Evolutionary conservation across 2,888 invertebrate genomes (phyloP).

Genomic region (Stenichneumon culpator): DNA sequence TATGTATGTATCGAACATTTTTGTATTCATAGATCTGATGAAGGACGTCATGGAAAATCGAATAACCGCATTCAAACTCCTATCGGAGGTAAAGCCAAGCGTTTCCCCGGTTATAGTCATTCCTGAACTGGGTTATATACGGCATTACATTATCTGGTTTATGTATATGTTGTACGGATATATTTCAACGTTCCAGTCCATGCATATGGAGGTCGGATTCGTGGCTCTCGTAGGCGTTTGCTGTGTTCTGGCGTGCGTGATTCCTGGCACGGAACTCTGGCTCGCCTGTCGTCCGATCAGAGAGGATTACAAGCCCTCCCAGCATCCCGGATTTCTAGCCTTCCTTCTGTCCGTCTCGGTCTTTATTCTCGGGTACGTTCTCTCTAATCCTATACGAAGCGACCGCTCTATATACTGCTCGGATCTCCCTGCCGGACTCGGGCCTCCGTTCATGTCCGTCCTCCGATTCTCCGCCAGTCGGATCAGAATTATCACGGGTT

Average conservation of each 20-base stretch:
- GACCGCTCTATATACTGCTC: constrained; percentile 20
- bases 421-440: constrained; percentile 15
- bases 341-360: constrained; percentile 81
- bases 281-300: constrained; percentile 84
- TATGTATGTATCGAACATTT: constrained; percentile 1
- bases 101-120: constrained; percentile 24
- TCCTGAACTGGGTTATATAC: constrained; percentile 56
- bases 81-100: constrained; percentile 79
- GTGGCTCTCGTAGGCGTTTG: constrained; percentile 88
- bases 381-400: constrained; percentile 52
- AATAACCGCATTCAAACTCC: constrained; percentile 80
- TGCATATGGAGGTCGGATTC: constrained; percentile 90
- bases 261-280: constrained; percentile 88
- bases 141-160: constrained; percentile 39
- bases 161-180: constrained; percentile 41
- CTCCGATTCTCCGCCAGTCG: not conserved
- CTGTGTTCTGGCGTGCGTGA: constrained; percentile 88
- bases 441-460: constrained; percentile 13
- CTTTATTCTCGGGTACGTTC: constrained; percentile 82
- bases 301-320: constrained; percentile 79
- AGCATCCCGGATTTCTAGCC: constrained; percentile 79
- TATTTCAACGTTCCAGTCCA: constrained; percentile 86
- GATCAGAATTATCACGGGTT: constrained; percentile 54
- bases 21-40: constrained; percentile 81
- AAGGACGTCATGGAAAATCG: constrained; percentile 83